Conservation (phyloP, 2,888 invertebrate genomes). For the Molanna angustata region DNA sequence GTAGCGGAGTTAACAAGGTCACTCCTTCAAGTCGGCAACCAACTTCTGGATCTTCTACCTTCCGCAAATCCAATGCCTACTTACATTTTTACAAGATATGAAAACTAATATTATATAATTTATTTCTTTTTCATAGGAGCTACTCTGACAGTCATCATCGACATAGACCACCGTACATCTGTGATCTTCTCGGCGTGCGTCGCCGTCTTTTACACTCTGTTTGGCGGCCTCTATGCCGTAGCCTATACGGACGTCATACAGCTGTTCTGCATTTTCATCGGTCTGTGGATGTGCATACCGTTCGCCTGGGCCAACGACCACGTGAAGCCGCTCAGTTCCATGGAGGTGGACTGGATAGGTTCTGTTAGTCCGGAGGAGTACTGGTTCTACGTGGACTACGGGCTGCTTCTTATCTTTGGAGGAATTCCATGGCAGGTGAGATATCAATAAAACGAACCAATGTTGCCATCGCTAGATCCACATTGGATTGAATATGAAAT, state of each 20-base stretch:
- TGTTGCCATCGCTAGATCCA: no score
- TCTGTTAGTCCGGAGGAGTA: slow-evolving; percentile 67
- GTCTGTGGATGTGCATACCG: slow-evolving; percentile 97
- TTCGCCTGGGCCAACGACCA: slow-evolving; percentile 89
- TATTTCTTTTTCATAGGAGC: slow-evolving; percentile 66
- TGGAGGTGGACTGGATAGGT: slow-evolving; percentile 91
- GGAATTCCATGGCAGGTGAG: slow-evolving; percentile 96
- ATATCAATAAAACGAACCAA: no score
- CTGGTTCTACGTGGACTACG: slow-evolving; percentile 85
- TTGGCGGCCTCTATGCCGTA: slow-evolving; percentile 96
- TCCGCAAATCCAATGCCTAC: no score
- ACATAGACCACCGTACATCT: slow-evolving; percentile 89
- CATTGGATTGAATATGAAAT: no score
- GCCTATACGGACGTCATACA: slow-evolving; percentile 99
- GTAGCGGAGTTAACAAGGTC: no score
- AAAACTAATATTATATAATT: no score
- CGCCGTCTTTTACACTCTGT: slow-evolving; percentile 95
- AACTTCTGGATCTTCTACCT: no score
- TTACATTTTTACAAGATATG: no score
- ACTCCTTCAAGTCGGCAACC: no score
- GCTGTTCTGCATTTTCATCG: slow-evolving; percentile 95
- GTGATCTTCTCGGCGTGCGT: slow-evolving; percentile 95
- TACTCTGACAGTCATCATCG: slow-evolving; percentile 94
- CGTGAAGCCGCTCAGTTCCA: slow-evolving; percentile 76
- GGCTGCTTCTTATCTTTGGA: slow-evolving; percentile 85